Percentiles rank a stretch among this genome's conserved stretches.
These are phyloP conservation scores for Oligia latruncula DNA, from an alignment of 2,888 invertebrate genomes.

Conservation along the genomic window DNA sequence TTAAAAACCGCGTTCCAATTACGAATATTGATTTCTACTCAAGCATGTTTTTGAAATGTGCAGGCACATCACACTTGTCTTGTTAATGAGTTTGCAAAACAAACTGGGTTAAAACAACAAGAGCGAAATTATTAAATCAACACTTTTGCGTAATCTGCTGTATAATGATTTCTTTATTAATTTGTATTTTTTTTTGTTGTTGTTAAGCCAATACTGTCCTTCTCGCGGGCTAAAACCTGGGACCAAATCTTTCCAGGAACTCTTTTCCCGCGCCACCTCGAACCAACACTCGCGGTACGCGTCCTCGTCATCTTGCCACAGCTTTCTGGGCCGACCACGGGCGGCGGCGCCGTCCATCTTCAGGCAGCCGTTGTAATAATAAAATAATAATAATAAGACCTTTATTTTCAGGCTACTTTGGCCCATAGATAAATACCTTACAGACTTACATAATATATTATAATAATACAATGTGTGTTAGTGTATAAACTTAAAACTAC, in stretches of 20 bases:
- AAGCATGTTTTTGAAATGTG: slow-evolving; percentile 54
- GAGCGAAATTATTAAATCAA: slow-evolving; percentile 64
- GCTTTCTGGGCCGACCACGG: too few species aligned
- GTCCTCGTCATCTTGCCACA: not conserved
- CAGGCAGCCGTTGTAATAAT: not conserved
- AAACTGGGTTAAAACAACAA: slow-evolving; percentile 79
- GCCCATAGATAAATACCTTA: too few species aligned
- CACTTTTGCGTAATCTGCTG: slow-evolving; percentile 60
- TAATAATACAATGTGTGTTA: too few species aligned
- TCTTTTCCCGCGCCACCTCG: not conserved
- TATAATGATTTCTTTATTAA: slow-evolving; percentile 4
- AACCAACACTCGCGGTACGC: not conserved
- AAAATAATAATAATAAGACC: too few species aligned
- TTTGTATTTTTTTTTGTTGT: not conserved
- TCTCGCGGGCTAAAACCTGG: too few species aligned
- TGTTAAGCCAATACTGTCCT: not conserved
- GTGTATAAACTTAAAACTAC: too few species aligned
- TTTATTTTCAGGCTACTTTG: too few species aligned
- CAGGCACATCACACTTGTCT: slow-evolving; percentile 53
- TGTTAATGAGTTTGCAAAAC: slow-evolving; percentile 70
- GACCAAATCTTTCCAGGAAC: not conserved
- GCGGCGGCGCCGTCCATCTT: not conserved
- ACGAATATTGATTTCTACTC: slow-evolving; percentile 60
- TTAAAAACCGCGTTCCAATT: slow-evolving; percentile 53
- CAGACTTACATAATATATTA: too few species aligned